A percentile compares a stretch with the other conserved stretches of the same genome.
Conservation (phyloP, 2,888 invertebrate species). For the Nomada flava region DNA sequence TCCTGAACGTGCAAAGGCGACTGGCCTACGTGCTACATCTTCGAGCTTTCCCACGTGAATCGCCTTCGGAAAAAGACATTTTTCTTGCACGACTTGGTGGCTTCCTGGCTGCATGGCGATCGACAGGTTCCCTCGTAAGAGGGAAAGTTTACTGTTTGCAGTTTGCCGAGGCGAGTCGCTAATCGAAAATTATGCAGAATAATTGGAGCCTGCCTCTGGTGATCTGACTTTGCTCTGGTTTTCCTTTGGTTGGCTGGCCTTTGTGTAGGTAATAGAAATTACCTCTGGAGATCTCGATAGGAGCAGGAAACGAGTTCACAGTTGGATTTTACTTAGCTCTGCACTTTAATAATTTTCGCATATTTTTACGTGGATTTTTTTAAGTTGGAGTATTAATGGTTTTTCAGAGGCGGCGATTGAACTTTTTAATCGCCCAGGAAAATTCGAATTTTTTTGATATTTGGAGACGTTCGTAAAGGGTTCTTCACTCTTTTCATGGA, state of each 20-base stretch:
- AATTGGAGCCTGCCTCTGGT: not conserved
- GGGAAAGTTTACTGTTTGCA: slow-evolving; percentile 52
- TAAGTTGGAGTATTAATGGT: too few relatives aligned
- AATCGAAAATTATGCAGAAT: slow-evolving; percentile 37
- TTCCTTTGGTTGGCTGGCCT: too few relatives aligned
- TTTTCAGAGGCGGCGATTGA: too few relatives aligned
- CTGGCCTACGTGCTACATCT: slow-evolving; percentile 23
- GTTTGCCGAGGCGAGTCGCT: slow-evolving; percentile 37
- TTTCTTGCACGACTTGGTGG: slow-evolving; percentile 23
- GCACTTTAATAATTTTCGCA: not conserved
- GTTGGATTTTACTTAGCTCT: not conserved
- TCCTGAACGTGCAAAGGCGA: slow-evolving; percentile 54
- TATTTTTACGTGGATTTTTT: too few relatives aligned
- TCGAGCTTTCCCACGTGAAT: slow-evolving; percentile 38
- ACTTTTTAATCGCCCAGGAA: too few relatives aligned
- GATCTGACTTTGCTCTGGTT: not conserved
- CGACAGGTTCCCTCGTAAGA: slow-evolving; percentile 20
- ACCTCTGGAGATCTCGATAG: not conserved
- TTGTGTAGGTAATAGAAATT: not conserved
- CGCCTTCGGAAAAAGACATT: slow-evolving; percentile 29
- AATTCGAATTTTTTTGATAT: too few relatives aligned
- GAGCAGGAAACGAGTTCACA: not conserved
- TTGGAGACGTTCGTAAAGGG: too few relatives aligned
- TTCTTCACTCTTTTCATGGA: too few relatives aligned
- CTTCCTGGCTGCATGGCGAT: slow-evolving; percentile 9